Percentiles rank a stretch among this genome's conserved stretches.
phyloP scores from a whole-genome alignment of 1,140 invertebrate species.

The Halotydeus destructor region DNA sequence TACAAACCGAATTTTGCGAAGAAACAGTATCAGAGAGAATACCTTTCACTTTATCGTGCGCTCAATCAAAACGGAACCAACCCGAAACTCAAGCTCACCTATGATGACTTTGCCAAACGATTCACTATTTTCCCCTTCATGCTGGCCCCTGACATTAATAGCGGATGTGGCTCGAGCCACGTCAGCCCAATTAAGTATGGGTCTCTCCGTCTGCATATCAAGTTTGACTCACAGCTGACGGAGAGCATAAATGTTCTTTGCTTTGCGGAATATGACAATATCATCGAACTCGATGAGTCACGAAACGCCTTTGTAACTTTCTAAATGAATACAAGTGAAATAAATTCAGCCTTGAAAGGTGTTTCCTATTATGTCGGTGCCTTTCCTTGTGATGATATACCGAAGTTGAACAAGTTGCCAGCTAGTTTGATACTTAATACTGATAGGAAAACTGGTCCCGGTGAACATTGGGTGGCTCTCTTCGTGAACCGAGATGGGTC shows the following conservation, averaged over 20 bases:
- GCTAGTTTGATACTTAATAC: neutral
- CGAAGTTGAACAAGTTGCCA: neutral
- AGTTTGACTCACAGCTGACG: neutral
- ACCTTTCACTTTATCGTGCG: slow-evolving; percentile 2
- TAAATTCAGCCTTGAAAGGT: slow-evolving; percentile 1
- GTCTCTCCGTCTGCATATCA: neutral
- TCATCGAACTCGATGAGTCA: slow-evolving; percentile 11
- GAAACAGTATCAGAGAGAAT: neutral
- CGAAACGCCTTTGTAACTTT: slow-evolving; percentile 9
- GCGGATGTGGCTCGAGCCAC: neutral
- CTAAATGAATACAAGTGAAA: neutral
- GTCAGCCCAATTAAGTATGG: slow-evolving; percentile 3
- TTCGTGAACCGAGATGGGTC: neutral
- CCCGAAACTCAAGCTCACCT: neutral
- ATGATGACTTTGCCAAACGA: neutral
- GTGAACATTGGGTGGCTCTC: slow-evolving; percentile 3
- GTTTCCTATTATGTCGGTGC: slow-evolving; percentile 1
- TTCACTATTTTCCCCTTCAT: slow-evolving; percentile 2
- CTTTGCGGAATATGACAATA: slow-evolving; percentile 13
- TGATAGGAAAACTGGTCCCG: neutral
- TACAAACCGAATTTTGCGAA: slow-evolving; percentile 10
- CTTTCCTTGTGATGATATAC: slow-evolving; percentile 1
- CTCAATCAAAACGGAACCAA: neutral
- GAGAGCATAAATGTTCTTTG: neutral
- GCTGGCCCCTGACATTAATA: neutral